Evolutionary conservation across 2,888 invertebrate species (phyloP).

Genomic region (Leucania comma): DNA sequence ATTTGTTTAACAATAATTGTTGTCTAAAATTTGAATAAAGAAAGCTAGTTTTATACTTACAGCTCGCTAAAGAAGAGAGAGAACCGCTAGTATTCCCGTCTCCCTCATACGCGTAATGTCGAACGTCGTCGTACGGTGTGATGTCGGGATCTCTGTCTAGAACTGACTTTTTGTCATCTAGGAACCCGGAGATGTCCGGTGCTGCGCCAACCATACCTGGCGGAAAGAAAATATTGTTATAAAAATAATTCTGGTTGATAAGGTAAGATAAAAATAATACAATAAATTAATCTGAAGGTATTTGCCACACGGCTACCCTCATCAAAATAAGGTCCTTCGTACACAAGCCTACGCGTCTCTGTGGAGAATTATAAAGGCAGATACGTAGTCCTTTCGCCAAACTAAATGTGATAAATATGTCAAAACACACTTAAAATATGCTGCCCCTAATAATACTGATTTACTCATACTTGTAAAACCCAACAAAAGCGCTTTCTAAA

Average conservation of each 20-base stretch:
- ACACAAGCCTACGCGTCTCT: too few relatives aligned
- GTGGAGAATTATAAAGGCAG: too few relatives aligned
- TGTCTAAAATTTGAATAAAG: not conserved
- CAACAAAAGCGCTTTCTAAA: too few relatives aligned
- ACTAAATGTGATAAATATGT: too few relatives aligned
- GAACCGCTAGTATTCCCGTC: conserved; percentile 98
- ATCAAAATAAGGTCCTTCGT: too few relatives aligned
- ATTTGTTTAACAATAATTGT: not conserved
- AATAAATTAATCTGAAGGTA: too few relatives aligned
- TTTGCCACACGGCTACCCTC: too few relatives aligned
- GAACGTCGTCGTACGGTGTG: conserved; percentile 98
- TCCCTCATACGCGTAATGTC: conserved; percentile 99
- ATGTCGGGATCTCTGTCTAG: conserved; percentile 98
- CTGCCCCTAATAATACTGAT: too few relatives aligned
- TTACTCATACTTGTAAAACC: too few relatives aligned
- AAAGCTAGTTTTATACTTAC: conserved; percentile 85
- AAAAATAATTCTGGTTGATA: not conserved
- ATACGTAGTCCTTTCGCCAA: too few relatives aligned
- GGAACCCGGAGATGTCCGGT: conserved; percentile 96
- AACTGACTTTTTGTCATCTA: conserved; percentile 96
- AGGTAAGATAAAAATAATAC: too few relatives aligned
- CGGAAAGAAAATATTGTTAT: not conserved
- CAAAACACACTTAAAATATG: too few relatives aligned
- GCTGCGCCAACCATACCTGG: conserved; percentile 84
- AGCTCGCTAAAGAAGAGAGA: conserved; percentile 97